A percentile compares a stretch with the other conserved stretches of the same genome.
These are phyloP conservation scores for Lepidocyrtoides sp. DNA, from an alignment of 2,888 invertebrate species.

Conservation along the genomic window DNA sequence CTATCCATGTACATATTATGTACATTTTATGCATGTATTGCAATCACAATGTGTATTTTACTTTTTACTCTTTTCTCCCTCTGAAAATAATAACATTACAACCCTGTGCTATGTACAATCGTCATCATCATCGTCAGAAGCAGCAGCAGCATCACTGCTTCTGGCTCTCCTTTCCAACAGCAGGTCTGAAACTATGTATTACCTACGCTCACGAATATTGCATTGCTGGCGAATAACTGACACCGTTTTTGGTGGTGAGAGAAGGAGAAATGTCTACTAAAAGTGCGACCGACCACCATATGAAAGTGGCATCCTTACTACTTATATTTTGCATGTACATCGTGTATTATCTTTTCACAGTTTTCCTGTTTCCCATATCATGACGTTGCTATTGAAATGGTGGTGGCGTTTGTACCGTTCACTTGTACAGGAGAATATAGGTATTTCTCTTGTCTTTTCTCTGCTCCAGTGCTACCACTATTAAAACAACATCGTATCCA, in stretches of 20 bases:
- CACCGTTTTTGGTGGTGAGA: constrained; percentile 44
- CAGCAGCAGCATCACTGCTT: constrained; percentile 18
- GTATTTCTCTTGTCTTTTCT: constrained; percentile 8
- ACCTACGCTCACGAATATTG: neutral
- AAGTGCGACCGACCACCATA: constrained; percentile 27
- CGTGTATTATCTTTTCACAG: constrained; percentile 53
- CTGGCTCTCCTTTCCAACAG: neutral
- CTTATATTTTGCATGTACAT: neutral
- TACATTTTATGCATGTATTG: constrained; percentile 26
- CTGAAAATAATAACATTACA: constrained; percentile 38
- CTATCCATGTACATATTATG: neutral
- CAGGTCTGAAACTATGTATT: too few species aligned
- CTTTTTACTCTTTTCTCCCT: neutral
- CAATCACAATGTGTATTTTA: constrained; percentile 46
- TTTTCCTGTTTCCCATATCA: neutral
- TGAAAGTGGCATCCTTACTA: neutral
- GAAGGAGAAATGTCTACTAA: constrained; percentile 23
- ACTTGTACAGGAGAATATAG: neutral
- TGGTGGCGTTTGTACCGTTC: too few species aligned
- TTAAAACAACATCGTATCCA: neutral
- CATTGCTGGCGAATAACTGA: constrained; percentile 28
- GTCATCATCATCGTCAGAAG: neutral
- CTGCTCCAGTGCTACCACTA: neutral
- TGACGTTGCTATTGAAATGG: neutral
- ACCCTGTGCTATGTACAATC: neutral